Conservation (phyloP, 2,113 vertebrate genomes). For the Etheostoma cragini region DNA sequence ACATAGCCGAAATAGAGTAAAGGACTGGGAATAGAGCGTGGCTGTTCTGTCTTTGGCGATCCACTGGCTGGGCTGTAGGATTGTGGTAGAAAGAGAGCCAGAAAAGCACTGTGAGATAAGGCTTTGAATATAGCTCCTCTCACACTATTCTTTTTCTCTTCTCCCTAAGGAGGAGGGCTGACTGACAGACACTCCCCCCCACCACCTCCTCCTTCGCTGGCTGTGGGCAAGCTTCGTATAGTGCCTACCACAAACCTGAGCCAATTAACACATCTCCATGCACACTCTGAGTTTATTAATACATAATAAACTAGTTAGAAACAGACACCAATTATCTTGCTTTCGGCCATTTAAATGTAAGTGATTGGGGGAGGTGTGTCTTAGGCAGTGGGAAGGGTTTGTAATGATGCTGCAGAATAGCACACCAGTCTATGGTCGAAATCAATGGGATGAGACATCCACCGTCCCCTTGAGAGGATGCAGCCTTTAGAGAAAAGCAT, state of each 20-base stretch:
- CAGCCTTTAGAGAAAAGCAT: conserved; percentile 51
- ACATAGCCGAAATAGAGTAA: conserved; percentile 13
- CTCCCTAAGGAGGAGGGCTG: conserved; percentile 58
- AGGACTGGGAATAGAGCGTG: conserved; percentile 11
- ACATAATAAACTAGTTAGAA: conserved; percentile 51
- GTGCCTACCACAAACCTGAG: conserved; percentile 54
- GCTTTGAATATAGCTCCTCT: conserved; percentile 60
- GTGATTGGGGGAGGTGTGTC: conserved; percentile 9
- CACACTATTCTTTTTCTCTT: conserved; percentile 19
- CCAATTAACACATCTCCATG: conserved; percentile 70
- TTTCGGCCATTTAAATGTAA: conserved; percentile 45
- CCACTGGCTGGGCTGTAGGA: conserved; percentile 40
- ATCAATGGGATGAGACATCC: conserved; percentile 62
- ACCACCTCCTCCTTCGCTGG: conserved; percentile 8
- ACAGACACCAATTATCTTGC: conserved; percentile 58
- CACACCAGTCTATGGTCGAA: conserved; percentile 38
- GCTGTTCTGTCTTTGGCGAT: conserved; percentile 29
- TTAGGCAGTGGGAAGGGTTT: conserved; percentile 14
- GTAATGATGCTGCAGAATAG: conserved; percentile 38
- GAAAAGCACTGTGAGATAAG: conserved; percentile 57
- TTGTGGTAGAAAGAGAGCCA: conserved; percentile 34
- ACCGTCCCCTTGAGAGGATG: conserved; percentile 19
- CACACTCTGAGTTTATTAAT: conserved; percentile 65
- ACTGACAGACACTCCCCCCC: conserved; percentile 56
- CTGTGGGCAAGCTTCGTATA: conserved; percentile 48